Conservation (phyloP, 2,888 invertebrate genomes). For the Euphydryas editha region DNA sequence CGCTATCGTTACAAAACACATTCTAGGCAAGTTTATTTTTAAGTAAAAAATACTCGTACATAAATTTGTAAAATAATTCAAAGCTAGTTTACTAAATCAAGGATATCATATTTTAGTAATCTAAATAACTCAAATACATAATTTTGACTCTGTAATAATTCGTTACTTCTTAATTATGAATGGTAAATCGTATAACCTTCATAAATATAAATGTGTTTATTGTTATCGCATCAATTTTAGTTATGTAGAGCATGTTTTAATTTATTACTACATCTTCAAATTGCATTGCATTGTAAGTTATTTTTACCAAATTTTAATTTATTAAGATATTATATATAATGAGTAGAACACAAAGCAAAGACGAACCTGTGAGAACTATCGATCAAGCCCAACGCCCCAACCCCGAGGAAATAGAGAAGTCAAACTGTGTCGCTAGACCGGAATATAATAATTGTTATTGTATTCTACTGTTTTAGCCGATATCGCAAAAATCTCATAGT, state of each 20-base stretch:
- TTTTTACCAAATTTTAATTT: neutral
- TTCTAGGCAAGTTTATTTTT: no score
- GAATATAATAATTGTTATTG: no score
- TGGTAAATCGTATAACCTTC: slow-evolving; percentile 14
- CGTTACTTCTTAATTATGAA: neutral
- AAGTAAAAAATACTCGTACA: neutral
- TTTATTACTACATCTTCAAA: neutral
- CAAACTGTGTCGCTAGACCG: no score
- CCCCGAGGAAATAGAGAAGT: no score
- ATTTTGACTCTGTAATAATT: slow-evolving; percentile 6
- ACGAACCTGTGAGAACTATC: no score
- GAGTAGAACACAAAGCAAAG: no score
- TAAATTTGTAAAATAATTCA: neutral
- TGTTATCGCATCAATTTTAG: slow-evolving; percentile 7
- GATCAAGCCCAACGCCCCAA: no score
- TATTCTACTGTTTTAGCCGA: no score
- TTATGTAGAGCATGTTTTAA: slow-evolving; percentile 20
- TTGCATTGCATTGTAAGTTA: neutral
- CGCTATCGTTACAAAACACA: no score
- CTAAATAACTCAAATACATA: neutral
- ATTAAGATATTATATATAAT: no score
- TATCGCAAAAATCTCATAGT: no score
- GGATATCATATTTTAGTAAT: neutral
- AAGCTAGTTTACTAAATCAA: neutral
- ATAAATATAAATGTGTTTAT: slow-evolving; percentile 13